Base-by-base conservation (phyloP, 2,888 invertebrate genomes). In the Callimorpha dominula region DNA sequence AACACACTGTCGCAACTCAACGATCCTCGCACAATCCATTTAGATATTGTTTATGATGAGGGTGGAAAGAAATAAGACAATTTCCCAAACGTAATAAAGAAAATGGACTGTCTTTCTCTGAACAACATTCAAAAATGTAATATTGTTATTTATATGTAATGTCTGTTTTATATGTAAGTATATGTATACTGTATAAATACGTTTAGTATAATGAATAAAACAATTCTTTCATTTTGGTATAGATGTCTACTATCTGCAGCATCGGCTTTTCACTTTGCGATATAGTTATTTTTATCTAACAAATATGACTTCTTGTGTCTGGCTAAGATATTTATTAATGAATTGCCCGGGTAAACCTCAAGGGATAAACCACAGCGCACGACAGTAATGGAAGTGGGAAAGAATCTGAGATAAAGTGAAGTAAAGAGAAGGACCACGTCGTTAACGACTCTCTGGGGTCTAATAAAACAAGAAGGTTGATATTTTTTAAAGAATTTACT, bases 301-400 rank as follows among this genome's bases (percentile, higher is more conserved):
- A 86, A 87, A 90, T n/a, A n/a, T 83, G 76, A 78, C 78, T 79
- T 81, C 81, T 68, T 71, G 75, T 75, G 84, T 76, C 79, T 84
- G 75, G 76, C 84, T 81, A 79, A 84, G 85, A 88, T 92, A 89
- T 89, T 89, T 90, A 89, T 89, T 90, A 90, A 92, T 91, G 86
- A 90, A 87, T 89, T 88, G 87, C 81, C 79, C 80, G 81, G 81
- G 83, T 82, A 74, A 78, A 86, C 84, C 83, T 90, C 83, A 80
- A 15, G 46, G 85, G 81, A 87, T 77, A 79, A 86, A 86, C 87
- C 86, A 84, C 86, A 82, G 85, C 71, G 81, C 77, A 86, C 79
- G 88, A 89, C 87, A 87, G 86, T 90, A 92, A 91, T 90, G 87
- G 89, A 89, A 89, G 86, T 81, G 86, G 85, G 86, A 89, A 91